Evolutionary conservation across 2,113 vertebrate species (phyloP).

Genomic region (Natator depressus): DNA sequence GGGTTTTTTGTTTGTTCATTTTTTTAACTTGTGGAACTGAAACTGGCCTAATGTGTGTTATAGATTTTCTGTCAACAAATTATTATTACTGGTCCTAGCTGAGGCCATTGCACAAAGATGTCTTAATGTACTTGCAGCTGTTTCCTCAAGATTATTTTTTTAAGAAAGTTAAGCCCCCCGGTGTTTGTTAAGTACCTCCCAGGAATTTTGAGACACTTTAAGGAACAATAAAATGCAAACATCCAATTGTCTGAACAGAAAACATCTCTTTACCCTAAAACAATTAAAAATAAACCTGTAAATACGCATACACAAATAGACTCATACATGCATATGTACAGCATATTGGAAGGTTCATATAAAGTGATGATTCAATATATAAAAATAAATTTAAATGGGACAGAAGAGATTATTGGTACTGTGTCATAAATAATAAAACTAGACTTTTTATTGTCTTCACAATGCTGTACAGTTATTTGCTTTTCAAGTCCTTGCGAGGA

Average conservation of each 20-base stretch:
- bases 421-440: conserved; percentile 24
- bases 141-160: conserved; percentile 53
- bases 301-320: not conserved
- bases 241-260: not conserved
- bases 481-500: not conserved
- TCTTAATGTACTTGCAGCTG: conserved; percentile 41
- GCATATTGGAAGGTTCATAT: not conserved
- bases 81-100: conserved; percentile 61
- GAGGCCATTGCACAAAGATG: conserved; percentile 20
- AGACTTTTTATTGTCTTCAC: not conserved
- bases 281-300: not conserved
- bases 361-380: conserved; percentile 18
- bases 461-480: not conserved
- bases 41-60: conserved; percentile 71
- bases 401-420: conserved; percentile 20
- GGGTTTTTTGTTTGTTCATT: not conserved
- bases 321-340: not conserved
- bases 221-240: conserved; percentile 19
- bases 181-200: conserved; percentile 27
- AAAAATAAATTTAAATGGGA: conserved; percentile 34
- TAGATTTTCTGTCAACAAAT: conserved; percentile 72
- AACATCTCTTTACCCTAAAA: conserved; percentile 1
- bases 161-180: conserved; percentile 7
- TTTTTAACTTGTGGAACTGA: conserved; percentile 30
- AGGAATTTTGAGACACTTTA: conserved; percentile 22